These are phyloP conservation scores for Scopus umbretta DNA, from an alignment of 2,113 vertebrate genomes.

Conservation along the genomic window DNA sequence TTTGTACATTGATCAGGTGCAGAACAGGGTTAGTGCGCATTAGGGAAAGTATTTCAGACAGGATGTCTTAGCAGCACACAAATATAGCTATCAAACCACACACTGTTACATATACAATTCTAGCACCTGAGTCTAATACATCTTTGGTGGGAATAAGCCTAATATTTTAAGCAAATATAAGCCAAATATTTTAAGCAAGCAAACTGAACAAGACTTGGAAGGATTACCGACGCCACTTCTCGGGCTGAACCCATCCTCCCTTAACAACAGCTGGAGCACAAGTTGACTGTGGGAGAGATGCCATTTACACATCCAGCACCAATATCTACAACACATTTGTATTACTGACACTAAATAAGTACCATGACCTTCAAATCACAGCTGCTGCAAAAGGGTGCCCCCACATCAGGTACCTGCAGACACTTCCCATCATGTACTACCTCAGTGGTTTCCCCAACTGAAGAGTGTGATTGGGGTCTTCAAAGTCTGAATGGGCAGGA, in stretches of 20 bases:
- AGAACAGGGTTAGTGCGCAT: not conserved
- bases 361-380: not conserved
- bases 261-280: not conserved
- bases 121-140: not conserved
- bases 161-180: not conserved
- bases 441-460: accelerated
- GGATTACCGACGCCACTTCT: not conserved
- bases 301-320: not conserved
- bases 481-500: not conserved
- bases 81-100: not conserved
- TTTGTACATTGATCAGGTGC: not conserved
- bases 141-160: not conserved
- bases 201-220: not conserved
- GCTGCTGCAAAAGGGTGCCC: not conserved
- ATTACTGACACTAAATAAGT: not conserved
- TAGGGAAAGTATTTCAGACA: not conserved
- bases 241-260: not conserved
- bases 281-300: not conserved
- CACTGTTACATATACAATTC: not conserved
- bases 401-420: not conserved
- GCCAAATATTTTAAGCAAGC: not conserved
- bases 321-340: not conserved
- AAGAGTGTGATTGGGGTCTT: not conserved
- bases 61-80: not conserved
- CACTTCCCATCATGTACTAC: not conserved